Evolutionary conservation across 1,140 invertebrate species (phyloP).

Genomic region (Mercenaria mercenaria): DNA sequence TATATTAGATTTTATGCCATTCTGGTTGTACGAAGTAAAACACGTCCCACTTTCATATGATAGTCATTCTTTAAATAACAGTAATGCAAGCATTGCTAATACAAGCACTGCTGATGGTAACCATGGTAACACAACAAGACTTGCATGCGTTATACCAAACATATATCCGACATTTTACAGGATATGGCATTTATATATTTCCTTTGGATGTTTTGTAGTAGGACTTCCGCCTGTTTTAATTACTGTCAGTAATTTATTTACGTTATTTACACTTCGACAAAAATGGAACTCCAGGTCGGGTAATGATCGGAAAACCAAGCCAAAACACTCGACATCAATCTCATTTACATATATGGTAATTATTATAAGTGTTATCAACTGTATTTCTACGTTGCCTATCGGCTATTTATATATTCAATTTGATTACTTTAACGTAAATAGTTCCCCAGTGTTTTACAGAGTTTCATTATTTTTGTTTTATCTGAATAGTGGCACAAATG

Average conservation of each 20-base stretch:
- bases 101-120: too few species aligned
- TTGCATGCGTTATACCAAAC: not conserved
- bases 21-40: not conserved
- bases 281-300: not conserved
- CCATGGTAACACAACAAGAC: not conserved
- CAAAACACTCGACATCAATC: not conserved
- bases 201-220: not conserved
- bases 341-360: not conserved
- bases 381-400: not conserved
- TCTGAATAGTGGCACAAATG: not conserved
- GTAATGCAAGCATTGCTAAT: too few species aligned
- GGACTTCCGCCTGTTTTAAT: not conserved
- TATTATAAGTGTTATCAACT: not conserved
- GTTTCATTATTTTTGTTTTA: not conserved
- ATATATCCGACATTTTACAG: not conserved
- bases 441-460: slow-evolving; percentile 6
- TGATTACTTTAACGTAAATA: not conserved
- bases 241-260: not conserved
- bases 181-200: not conserved
- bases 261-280: not conserved
- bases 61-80: not conserved
- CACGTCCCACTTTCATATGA: not conserved
- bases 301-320: not conserved
- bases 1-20: not conserved
- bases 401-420: not conserved